Base-by-base conservation (phyloP, 2,113 vertebrate species). In the Lasiurus borealis region DNA sequence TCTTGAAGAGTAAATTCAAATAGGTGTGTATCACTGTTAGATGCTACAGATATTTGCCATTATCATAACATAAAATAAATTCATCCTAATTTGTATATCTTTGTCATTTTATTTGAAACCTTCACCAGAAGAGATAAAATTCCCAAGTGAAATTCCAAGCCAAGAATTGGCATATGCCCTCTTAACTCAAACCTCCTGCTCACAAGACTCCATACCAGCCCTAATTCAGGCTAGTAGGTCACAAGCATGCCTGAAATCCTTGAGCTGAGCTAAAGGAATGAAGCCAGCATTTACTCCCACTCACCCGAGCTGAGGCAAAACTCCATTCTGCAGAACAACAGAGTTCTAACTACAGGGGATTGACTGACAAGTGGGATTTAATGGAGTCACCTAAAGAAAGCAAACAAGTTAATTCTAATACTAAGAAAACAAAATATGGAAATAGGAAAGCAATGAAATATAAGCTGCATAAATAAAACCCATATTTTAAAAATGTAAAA, bases 141-240 rank as follows among this genome's bases (percentile, higher is more conserved):
- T 86, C 40, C 57, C 44, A 83, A 50, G 15, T 9, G 18, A 97
- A 81, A 95, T 83, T 52, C 27, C n/a, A 95, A 94, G 82, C 59
- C 78, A 87, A 90, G 75, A 86, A 64, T 71, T 46, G 29, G 52
- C 69, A 69, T 34, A 50, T 29, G 54, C 50, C 77, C 85, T 87
- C n/a, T 64, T 73, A 82, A 36, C 50, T 50, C 46, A 34, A 83
- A 25, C 50, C 19, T 69, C 91, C 68, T 23, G 82, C 75, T 85
- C 85, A 9, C 13, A 44, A 69, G 78, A 93, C 68, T 71, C 76
- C 69, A 62, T 23, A 57, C 59, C 87, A 69, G 48, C 31, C 71
- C 69, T 68, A 80, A 97, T 96, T 87, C 84, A 89, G 96, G 93
- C 81, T 82, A 91, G 91, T 1, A 96, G 93, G 77, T 81, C 91